Evolutionary conservation across 2,797 vertebrate genomes (phyloP).

Genomic region (Mormyrops boulengeri): DNA sequence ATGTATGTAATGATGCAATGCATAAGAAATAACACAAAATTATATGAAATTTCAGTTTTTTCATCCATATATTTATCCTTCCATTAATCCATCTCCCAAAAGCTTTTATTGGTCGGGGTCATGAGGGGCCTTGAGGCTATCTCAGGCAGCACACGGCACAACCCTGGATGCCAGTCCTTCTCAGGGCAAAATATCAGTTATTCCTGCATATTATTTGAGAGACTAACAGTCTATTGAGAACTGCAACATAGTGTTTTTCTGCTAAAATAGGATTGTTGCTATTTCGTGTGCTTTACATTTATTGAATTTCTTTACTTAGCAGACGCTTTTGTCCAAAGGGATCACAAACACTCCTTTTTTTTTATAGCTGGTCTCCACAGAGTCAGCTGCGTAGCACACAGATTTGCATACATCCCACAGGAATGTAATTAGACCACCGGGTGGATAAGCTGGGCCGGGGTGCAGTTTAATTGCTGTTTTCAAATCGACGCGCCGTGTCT

Average conservation of each 20-base stretch:
- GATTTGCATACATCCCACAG: not conserved
- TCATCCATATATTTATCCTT: not conserved
- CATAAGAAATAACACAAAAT: not conserved
- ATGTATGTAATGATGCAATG: not conserved
- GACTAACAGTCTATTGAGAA: not conserved
- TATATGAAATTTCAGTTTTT: not conserved
- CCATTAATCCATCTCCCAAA: not conserved
- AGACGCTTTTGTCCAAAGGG: not conserved
- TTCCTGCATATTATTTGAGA: not conserved
- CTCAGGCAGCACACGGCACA: not conserved
- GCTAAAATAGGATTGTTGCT: not conserved
- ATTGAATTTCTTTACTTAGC: not conserved
- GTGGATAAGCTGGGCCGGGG: not conserved
- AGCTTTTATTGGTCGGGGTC: not conserved
- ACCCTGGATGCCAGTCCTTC: too few relatives aligned
- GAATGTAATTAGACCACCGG: slow-evolving; percentile 6
- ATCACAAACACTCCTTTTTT: not conserved
- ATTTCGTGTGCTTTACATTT: not conserved
- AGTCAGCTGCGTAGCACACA: not conserved
- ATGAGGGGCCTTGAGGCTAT: not conserved
- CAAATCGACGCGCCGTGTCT: not conserved
- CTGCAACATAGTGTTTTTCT: not conserved
- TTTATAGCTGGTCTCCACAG: not conserved
- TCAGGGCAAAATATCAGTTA: too few relatives aligned
- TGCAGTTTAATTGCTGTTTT: slow-evolving; percentile 6